Conservation (phyloP, 2,888 invertebrate species). For the Sarcophaga variegata region DNA sequence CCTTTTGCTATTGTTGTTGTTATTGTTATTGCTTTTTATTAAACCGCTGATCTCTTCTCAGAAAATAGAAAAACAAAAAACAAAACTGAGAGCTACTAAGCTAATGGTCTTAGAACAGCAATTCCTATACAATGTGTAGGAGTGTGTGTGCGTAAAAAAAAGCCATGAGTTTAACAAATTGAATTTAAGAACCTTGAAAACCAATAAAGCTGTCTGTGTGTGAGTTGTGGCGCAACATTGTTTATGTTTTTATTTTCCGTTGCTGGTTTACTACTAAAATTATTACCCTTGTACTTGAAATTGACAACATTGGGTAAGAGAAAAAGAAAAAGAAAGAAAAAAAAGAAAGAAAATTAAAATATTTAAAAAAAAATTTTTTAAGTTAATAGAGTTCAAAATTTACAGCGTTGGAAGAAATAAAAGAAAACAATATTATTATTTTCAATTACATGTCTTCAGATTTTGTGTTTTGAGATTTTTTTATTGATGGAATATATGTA, state of each 20-base stretch:
- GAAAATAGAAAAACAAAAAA: background rate
- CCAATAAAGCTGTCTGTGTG: conserved; percentile 30
- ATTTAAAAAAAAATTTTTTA: no score
- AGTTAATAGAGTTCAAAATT: no score
- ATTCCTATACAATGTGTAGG: conserved; percentile 17
- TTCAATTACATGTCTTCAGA: no score
- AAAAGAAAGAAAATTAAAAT: no score
- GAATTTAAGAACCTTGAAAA: conserved; percentile 61
- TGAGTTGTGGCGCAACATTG: conserved; percentile 40
- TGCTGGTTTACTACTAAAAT: background rate
- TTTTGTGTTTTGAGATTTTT: no score
- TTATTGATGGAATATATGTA: no score
- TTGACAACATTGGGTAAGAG: no score
- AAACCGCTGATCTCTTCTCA: conserved; percentile 39
- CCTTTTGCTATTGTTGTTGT: background rate
- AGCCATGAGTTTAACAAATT: conserved; percentile 47
- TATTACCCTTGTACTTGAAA: background rate
- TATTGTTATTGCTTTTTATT: conserved; percentile 6
- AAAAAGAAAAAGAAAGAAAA: no score
- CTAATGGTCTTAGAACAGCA: conserved; percentile 57
- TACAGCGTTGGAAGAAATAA: no score
- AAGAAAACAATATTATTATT: no score
- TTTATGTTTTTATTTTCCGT: conserved; percentile 25
- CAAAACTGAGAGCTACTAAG: conserved; percentile 26
- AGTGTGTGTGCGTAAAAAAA: background rate